Conservation (phyloP, 2,888 invertebrate species). For the Ctenicera cuprea region DNA sequence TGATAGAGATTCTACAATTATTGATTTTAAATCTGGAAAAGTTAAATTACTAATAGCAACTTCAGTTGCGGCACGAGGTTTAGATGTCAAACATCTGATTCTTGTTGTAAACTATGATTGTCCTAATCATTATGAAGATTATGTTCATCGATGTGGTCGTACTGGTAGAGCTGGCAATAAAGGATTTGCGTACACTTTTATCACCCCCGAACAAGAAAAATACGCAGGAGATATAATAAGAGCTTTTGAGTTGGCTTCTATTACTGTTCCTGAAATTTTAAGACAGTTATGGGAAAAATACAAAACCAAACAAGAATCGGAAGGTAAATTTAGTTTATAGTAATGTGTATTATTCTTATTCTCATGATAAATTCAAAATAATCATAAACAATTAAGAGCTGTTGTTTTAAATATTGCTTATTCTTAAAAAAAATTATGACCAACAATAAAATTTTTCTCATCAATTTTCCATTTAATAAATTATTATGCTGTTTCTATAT, state of each 20-base stretch:
- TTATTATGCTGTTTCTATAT: too few relatives aligned
- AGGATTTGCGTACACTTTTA: constrained; percentile 97
- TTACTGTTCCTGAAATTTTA: constrained; percentile 85
- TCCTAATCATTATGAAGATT: constrained; percentile 99
- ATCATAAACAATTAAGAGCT: too few relatives aligned
- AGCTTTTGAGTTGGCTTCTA: constrained; percentile 91
- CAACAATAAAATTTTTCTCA: too few relatives aligned
- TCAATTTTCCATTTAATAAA: too few relatives aligned
- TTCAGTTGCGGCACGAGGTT: constrained; percentile 97
- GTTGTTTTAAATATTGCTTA: too few relatives aligned
- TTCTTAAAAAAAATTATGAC: too few relatives aligned
- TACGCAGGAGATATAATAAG: constrained; percentile 95
- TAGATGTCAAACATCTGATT: constrained; percentile 99
- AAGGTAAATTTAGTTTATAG: constrained; percentile 76
- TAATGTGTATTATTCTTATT: too few relatives aligned
- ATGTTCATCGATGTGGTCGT: constrained; percentile 97
- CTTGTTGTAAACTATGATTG: constrained; percentile 99
- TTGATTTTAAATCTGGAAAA: constrained; percentile 95
- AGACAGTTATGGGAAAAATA: constrained; percentile 90
- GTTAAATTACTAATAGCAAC: constrained; percentile 94
- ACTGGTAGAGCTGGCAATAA: constrained; percentile 96
- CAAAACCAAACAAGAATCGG: constrained; percentile 91
- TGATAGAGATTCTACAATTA: constrained; percentile 97
- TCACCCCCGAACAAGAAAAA: constrained; percentile 94
- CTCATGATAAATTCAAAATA: neutral